Evolutionary conservation across 2,797 vertebrate species (phyloP).

Genomic region (Setipinna tenuifilis): DNA sequence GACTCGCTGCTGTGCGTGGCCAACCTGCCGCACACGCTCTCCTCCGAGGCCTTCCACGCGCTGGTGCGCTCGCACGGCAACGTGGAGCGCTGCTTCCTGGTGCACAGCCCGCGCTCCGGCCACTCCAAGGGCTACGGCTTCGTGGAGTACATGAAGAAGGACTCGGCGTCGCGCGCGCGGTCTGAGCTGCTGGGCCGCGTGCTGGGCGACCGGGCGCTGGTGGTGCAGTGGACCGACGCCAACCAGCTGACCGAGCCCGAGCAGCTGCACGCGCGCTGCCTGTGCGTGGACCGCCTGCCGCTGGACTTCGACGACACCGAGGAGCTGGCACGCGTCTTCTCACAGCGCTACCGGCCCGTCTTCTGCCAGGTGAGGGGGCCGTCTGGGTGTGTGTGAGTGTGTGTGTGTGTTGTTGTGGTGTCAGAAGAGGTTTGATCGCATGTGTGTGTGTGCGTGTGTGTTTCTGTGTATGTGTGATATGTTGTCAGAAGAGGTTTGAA

Average conservation of each 20-base stretch:
- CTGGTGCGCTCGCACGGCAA: constrained; percentile 91
- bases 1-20: constrained; percentile 95
- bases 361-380: constrained; percentile 91
- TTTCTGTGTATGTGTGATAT: neutral
- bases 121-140: constrained; percentile 97
- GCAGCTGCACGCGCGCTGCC: constrained; percentile 95
- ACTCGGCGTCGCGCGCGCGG: constrained; percentile 92
- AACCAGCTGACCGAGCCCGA: constrained; percentile 88
- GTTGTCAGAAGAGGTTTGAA: too few relatives aligned
- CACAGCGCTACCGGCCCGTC: constrained; percentile 86
- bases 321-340: constrained; percentile 86
- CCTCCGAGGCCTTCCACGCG: constrained; percentile 88
- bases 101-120: constrained; percentile 90
- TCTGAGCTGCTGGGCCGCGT: constrained; percentile 90
- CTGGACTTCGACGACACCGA: constrained; percentile 84
- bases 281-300: constrained; percentile 90
- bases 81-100: constrained; percentile 93
- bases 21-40: constrained; percentile 87
- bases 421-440: neutral
- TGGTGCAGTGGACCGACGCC: constrained; percentile 98
- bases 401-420: neutral
- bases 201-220: constrained; percentile 82
- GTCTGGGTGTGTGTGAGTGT: neutral
- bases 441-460: neutral
- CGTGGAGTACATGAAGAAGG: constrained; percentile 99